phyloP scores from a whole-genome alignment of 2,888 invertebrate genomes.

The Hypena proboscidalis region DNA sequence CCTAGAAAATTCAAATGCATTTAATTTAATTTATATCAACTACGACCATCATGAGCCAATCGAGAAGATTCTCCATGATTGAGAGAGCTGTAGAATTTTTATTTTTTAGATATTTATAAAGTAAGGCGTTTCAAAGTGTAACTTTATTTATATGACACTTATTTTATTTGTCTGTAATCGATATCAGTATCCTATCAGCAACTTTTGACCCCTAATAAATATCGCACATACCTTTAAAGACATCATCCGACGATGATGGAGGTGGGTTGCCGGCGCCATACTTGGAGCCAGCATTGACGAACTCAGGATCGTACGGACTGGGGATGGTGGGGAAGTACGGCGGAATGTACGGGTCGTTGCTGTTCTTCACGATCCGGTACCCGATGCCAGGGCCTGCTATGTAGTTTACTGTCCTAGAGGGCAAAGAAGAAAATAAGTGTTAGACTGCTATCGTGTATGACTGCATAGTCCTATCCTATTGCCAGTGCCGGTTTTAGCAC shows the following conservation, averaged over 20 bases:
- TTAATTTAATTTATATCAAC: too few relatives aligned
- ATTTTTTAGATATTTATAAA: too few relatives aligned
- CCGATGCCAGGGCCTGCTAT: constrained; percentile 92
- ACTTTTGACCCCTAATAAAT: too few relatives aligned
- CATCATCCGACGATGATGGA: constrained; percentile 58
- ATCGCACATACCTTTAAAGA: constrained; percentile 81
- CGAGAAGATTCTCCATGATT: too few relatives aligned
- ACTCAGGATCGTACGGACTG: constrained; percentile 81
- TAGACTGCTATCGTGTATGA: too few relatives aligned
- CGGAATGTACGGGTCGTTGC: constrained; percentile 88
- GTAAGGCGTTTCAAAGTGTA: neutral
- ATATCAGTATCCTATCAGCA: too few relatives aligned
- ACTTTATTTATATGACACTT: neutral
- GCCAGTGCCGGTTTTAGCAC: too few relatives aligned
- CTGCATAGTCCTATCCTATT: too few relatives aligned
- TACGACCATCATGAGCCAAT: neutral
- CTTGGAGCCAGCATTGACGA: constrained; percentile 65
- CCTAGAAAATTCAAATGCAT: constrained; percentile 50
- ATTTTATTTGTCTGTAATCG: too few relatives aligned
- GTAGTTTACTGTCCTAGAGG: constrained; percentile 88
- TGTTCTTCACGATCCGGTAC: constrained; percentile 89
- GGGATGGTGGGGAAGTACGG: constrained; percentile 86
- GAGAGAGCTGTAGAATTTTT: too few relatives aligned
- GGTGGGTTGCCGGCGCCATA: constrained; percentile 45
- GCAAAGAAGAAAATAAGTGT: too few relatives aligned